Conservation (phyloP, 2,113 vertebrate species). For the Taxidea taxus region DNA sequence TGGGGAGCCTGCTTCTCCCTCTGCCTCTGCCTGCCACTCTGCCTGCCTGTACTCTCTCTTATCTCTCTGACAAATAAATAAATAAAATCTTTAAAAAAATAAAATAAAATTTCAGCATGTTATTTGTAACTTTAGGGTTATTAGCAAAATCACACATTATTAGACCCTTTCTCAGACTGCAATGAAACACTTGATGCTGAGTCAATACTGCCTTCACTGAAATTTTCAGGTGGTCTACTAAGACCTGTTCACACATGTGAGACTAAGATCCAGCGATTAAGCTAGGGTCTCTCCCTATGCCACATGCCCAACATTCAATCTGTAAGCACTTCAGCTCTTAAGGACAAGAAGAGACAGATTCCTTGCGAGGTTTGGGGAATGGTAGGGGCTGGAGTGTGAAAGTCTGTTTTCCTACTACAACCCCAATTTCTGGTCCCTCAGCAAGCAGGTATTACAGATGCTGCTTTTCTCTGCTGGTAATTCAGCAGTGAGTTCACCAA, state of each 20-base stretch:
- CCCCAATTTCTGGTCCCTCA: not conserved
- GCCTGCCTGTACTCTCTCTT: too few relatives aligned
- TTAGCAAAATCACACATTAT: not conserved
- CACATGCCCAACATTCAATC: not conserved
- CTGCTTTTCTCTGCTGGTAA: not conserved
- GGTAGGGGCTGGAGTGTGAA: not conserved
- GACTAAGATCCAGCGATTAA: not conserved
- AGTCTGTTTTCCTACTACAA: not conserved
- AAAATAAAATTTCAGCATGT: not conserved
- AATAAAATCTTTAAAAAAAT: too few relatives aligned
- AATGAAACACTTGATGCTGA: not conserved
- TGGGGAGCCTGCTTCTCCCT: too few relatives aligned
- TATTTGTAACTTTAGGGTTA: constrained; percentile 38
- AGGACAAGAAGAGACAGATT: not conserved
- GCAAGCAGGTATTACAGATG: not conserved
- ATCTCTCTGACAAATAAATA: too few relatives aligned
- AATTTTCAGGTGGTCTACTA: not conserved
- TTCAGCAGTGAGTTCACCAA: not conserved
- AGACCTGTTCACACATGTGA: not conserved
- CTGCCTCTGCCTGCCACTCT: too few relatives aligned
- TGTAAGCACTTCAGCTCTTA: not conserved
- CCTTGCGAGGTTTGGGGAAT: not conserved
- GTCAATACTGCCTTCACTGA: not conserved
- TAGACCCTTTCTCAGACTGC: not conserved
- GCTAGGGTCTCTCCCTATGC: not conserved